phyloP scores from a whole-genome alignment of 2,113 vertebrate genomes.

The Passer montanus region DNA sequence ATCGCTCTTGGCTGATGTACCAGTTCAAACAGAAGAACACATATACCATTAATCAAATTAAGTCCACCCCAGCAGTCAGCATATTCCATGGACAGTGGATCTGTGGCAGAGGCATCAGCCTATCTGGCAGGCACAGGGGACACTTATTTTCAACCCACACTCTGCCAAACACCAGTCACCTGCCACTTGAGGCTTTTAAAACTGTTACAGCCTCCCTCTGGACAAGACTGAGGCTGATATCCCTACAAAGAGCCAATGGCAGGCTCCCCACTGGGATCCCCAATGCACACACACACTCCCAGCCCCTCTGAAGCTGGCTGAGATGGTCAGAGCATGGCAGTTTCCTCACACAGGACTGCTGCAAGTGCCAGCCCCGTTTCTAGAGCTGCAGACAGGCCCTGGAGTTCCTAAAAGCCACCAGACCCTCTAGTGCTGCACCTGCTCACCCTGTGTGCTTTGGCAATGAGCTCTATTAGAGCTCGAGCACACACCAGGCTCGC shows the following conservation, averaged over 20 bases:
- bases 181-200: neutral
- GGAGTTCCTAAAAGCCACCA: neutral
- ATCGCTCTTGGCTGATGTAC: neutral
- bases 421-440: neutral
- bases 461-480: neutral
- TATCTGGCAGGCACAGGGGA: neutral
- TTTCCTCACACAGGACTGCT: neutral
- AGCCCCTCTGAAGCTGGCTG: neutral
- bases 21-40: neutral
- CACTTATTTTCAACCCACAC: neutral
- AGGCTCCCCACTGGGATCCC: neutral
- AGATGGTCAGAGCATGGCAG: neutral
- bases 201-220: neutral
- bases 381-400: neutral
- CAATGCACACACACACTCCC: accelerated
- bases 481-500: neutral
- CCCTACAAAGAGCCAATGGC: neutral
- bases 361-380: neutral
- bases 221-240: neutral
- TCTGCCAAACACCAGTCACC: neutral
- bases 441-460: neutral
- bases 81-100: too few species aligned
- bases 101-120: neutral
- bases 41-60: neutral
- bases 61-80: neutral